A percentile compares a stretch with the other conserved stretches of the same genome.
Conservation (phyloP, 2,113 vertebrate species). For the Australoheros scitulus region DNA sequence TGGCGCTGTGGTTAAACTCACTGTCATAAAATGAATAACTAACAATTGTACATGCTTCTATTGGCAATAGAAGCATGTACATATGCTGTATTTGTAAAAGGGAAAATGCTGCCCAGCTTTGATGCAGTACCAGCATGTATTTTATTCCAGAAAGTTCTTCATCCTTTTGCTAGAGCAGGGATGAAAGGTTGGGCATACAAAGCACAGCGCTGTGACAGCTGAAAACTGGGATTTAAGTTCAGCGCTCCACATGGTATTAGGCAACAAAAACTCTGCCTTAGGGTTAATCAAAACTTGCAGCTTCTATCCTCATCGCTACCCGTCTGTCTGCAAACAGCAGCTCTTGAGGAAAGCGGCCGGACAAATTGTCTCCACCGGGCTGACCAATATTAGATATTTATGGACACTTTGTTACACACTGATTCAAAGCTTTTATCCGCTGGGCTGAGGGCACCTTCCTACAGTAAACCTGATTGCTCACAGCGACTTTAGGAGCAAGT, state of each 20-base stretch:
- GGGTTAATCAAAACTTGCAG: neutral
- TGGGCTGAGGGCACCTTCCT: neutral
- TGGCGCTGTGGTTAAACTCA: neutral
- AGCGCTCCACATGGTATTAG: neutral
- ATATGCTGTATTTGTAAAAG: neutral
- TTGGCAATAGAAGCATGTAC: neutral
- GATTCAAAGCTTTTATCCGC: neutral
- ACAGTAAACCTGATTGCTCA: accelerated
- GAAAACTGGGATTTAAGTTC: neutral
- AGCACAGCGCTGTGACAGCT: neutral
- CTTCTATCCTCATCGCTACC: neutral
- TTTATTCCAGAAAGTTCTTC: neutral
- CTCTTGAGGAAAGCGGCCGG: neutral
- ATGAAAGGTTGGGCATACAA: neutral
- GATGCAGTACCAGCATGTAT: neutral
- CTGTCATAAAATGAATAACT: neutral
- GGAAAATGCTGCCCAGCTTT: neutral
- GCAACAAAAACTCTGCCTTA: neutral
- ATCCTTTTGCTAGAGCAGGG: neutral
- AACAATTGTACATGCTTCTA: neutral
- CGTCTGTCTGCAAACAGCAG: neutral
- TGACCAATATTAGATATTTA: neutral
- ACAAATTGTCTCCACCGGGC: neutral
- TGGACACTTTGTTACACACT: neutral
- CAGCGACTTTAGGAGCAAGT: too few species aligned